Evolutionary conservation across 2,113 vertebrate genomes (phyloP).

Genomic region (Tachuris rubrigastra): DNA sequence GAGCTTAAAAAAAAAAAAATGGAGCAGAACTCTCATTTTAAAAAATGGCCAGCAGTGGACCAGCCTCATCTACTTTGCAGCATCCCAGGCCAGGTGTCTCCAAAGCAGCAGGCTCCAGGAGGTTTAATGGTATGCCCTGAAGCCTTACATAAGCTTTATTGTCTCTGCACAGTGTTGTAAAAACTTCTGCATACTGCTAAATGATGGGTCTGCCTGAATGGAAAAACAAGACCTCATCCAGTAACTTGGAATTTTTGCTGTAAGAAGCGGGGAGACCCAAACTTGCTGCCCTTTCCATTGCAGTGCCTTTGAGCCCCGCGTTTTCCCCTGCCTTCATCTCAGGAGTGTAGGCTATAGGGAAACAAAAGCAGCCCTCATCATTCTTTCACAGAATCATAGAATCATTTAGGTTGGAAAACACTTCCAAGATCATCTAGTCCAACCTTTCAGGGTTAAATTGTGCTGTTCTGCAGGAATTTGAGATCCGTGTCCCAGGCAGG

Average conservation of each 20-base stretch:
- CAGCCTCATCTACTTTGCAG: neutral
- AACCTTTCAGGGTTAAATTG: neutral
- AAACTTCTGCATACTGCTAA: neutral
- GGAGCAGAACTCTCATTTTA: neutral
- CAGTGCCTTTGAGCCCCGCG: neutral
- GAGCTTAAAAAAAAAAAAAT: neutral
- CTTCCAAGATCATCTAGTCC: neutral
- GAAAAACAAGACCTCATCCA: neutral
- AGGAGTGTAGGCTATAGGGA: neutral
- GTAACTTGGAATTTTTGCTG: neutral
- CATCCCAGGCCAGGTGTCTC: neutral
- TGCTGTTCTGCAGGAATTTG: neutral
- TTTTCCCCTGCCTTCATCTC: neutral
- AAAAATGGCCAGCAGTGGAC: neutral
- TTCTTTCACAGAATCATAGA: neutral
- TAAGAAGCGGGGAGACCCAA: neutral
- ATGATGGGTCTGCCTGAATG: neutral
- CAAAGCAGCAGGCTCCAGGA: neutral
- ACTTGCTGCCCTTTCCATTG: neutral
- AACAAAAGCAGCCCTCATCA: neutral
- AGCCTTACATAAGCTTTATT: neutral
- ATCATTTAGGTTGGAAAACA: neutral
- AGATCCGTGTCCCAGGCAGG: neutral
- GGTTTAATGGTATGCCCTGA: neutral
- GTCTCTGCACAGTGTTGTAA: neutral